A percentile compares a stretch with the other conserved stretches of the same genome.
phyloP scores from a whole-genome alignment of 1,140 invertebrate species.

The Popillia japonica region DNA sequence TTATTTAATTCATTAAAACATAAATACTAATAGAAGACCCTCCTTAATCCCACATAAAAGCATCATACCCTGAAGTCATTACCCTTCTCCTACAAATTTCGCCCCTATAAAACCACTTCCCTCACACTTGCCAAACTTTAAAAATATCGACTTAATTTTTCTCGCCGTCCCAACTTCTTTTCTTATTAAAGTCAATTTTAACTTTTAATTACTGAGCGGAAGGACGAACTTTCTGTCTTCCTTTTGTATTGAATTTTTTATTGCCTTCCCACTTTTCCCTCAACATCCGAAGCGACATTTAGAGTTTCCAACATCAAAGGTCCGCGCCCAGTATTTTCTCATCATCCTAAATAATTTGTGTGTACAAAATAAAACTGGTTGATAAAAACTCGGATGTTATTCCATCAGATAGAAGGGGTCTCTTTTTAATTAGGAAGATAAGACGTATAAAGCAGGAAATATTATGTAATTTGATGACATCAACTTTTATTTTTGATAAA shows the following conservation, averaged over 20 bases:
- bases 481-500: too few relatives aligned
- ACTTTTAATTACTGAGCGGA: constrained; percentile 1
- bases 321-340: too few relatives aligned
- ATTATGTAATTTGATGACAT: too few relatives aligned
- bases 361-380: too few relatives aligned
- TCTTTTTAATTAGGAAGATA: too few relatives aligned
- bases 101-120: neutral
- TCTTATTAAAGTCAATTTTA: constrained; percentile 16
- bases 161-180: neutral
- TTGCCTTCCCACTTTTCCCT: neutral
- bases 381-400: too few relatives aligned
- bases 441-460: too few relatives aligned
- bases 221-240: neutral
- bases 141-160: constrained; percentile 13
- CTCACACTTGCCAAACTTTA: neutral
- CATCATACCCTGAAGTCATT: neutral
- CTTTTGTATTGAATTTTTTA: constrained; percentile 13
- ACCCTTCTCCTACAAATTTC: neutral
- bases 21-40: neutral
- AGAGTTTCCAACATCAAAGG: neutral
- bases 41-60: neutral
- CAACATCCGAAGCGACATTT: neutral
- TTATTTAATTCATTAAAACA: too few relatives aligned
- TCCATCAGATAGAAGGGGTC: too few relatives aligned
- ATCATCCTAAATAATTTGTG: too few relatives aligned